Base-by-base conservation (phyloP, 2,113 vertebrate species). In the Thamnaconus septentrionalis region DNA sequence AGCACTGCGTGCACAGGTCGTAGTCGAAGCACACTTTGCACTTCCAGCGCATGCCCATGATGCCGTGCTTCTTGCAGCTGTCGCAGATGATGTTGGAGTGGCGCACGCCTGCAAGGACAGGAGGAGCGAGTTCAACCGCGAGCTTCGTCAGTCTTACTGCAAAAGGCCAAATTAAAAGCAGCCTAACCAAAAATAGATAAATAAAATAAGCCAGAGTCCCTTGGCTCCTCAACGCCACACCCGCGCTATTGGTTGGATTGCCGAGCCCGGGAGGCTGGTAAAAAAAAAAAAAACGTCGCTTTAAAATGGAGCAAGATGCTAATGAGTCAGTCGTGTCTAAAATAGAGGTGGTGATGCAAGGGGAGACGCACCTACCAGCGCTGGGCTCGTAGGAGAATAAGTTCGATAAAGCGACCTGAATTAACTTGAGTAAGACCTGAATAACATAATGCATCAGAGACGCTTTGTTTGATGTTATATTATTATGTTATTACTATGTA, bases 31-130 rank as follows among this genome's bases (percentile, higher is more conserved):
- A 99, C 77, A 95, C 91, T 4, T 95, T 96, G 88, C 97, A 99
- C 65, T 98, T 98, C 97, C 97, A 99, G 52, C 97, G 92, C 97
- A 98, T 98, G 51, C 97, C 97, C 31, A 95, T 94, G 51, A 99
- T 95, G 0, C 97, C 97, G 0, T 98, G 97, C 84, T 97, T 98
- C 92, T 96, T 98, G 86, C 97, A 99, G 80, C 94, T 96, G 90
- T 99, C 97, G 3, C 97, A 99, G 88, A 99, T 98, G 80, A 99
- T 98, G 85, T 98, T 99, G 64, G 96, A 97, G 83, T 98, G 97
- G 8, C 97, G 96, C 39, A 98, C 95, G 6, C 97, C 97, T 99
- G 59, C 4, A 39, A 41, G 49, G 55, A 46, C 18, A 31, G 18
- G 18, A 31, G 18, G 18, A 31, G 18, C 1, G 18, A 31, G 18